Conservation (phyloP, 2,797 vertebrate species). For the Trachops cirrhosus region DNA sequence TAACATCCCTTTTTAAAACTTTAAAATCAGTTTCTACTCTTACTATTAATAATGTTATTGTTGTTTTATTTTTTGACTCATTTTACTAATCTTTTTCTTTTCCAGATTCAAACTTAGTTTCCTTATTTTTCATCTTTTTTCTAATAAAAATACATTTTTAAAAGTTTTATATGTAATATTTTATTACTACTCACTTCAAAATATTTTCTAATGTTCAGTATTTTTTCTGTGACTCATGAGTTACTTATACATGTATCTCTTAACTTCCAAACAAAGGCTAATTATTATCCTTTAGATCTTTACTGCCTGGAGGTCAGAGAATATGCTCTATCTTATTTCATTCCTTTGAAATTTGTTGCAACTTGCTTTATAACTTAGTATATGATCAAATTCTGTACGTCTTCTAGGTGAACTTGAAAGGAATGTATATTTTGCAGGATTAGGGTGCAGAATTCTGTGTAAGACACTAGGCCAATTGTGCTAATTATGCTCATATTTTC, state of each 20-base stretch:
- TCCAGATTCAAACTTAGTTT: background rate
- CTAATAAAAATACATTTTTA: background rate
- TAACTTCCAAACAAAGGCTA: background rate
- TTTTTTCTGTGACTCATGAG: background rate
- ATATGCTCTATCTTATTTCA: conserved; percentile 11
- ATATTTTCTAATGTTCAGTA: background rate
- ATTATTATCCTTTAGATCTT: background rate
- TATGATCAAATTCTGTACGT: conserved; percentile 17
- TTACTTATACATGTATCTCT: background rate
- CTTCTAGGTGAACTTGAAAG: conserved; percentile 38
- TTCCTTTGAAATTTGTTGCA: conserved; percentile 33
- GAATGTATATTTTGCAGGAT: background rate
- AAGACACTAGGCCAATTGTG: background rate
- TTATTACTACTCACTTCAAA: background rate
- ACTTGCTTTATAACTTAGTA: background rate
- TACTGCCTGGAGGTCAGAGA: conserved; percentile 11
- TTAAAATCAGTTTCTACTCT: background rate
- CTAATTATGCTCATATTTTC: background rate
- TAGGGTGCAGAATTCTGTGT: background rate
- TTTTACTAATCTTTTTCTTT: background rate
- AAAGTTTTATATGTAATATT: background rate
- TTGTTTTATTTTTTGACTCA: background rate
- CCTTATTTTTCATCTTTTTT: background rate
- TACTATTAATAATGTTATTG: background rate
- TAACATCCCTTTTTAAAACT: background rate